Evolutionary conservation across 2,113 vertebrate species (phyloP), one percentile per base, ranked within the genome.

Genomic region (Labeo catla): DNA sequence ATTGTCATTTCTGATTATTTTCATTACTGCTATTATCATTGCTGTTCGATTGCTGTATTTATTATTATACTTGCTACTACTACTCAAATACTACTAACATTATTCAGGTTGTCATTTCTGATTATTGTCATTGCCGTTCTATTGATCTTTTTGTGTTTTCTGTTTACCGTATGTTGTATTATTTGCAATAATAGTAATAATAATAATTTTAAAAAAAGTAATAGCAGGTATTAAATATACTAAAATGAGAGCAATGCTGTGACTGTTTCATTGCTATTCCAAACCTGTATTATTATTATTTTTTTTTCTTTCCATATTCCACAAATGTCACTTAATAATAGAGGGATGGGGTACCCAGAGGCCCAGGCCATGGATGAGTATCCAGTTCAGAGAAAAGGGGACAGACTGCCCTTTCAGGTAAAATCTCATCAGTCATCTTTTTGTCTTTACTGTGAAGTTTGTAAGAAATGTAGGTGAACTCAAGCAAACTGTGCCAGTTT

Each of bases 321-420:
- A 39, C 19, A 8, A 39, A 45, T 45, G 19, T 45, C 36, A 72
- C 76, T 70, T n/a, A 47, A 54, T 50, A 82, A 78, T 92, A 95
- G 95, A 86, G 86, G 70, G 15, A 89, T 92, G 89, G 91, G 92
- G 23, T 89, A 91, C 61, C 78, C 87, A 74, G 87, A 82, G 8
- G 59, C 76, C 47, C 91, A 93, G 47, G 85, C 88, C 59, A 90
- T 89, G 88, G 92, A 93, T 59, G 92, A 93, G 34, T 76, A 89
- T 63, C 65, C 84, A 34, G 11, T 57, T 79, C 87, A 92, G 57
- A 93, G 77, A 61, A 94, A 91, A 77, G 90, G 88, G 8, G 90
- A 93, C 47, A 89, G 92, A 81, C 15, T 94, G 8, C 85, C 93
- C 8, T 94, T 95, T 83, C 94, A 94, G 93, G 94, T 95, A 87